phyloP scores from a whole-genome alignment of 2,797 vertebrate species.

The Poecilia gillii region DNA sequence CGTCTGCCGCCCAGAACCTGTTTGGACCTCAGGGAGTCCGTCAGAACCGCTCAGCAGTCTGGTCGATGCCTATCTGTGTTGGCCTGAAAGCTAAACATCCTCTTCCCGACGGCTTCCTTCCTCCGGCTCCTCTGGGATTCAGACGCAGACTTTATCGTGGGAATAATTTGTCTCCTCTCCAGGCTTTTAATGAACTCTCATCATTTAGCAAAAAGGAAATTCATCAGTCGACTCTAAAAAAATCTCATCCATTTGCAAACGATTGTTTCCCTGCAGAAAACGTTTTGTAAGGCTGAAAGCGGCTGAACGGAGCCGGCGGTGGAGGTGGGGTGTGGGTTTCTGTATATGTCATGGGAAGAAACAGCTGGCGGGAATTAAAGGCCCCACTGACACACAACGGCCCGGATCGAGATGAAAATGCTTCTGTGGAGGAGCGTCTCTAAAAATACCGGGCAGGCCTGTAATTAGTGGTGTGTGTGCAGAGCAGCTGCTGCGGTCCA shows the following conservation, averaged over 20 bases:
- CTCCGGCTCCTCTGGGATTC: slow-evolving; percentile 50
- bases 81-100: slow-evolving; percentile 68
- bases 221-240: slow-evolving; percentile 36
- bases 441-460: slow-evolving; percentile 83
- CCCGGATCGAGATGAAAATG: slow-evolving; percentile 80
- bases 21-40: background rate
- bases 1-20: background rate
- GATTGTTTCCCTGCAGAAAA: background rate
- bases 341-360: slow-evolving; percentile 55
- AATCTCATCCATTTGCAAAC: background rate
- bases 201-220: slow-evolving; percentile 34
- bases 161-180: slow-evolving; percentile 38
- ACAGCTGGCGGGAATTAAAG: slow-evolving; percentile 85
- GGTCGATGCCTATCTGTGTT: slow-evolving; percentile 72
- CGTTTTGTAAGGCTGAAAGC: background rate
- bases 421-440: slow-evolving; percentile 71
- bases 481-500: slow-evolving; percentile 78
- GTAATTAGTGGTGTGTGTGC: slow-evolving; percentile 84
- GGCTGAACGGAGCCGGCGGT: slow-evolving; percentile 34
- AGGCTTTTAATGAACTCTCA: slow-evolving; percentile 31
- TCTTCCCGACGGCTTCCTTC: slow-evolving; percentile 73
- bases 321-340: slow-evolving; percentile 47
- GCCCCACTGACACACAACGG: slow-evolving; percentile 69
- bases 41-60: slow-evolving; percentile 30
- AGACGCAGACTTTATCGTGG: slow-evolving; percentile 35